Conservation (phyloP, 2,113 vertebrate species). For the Nothobranchius kuhntae region DNA sequence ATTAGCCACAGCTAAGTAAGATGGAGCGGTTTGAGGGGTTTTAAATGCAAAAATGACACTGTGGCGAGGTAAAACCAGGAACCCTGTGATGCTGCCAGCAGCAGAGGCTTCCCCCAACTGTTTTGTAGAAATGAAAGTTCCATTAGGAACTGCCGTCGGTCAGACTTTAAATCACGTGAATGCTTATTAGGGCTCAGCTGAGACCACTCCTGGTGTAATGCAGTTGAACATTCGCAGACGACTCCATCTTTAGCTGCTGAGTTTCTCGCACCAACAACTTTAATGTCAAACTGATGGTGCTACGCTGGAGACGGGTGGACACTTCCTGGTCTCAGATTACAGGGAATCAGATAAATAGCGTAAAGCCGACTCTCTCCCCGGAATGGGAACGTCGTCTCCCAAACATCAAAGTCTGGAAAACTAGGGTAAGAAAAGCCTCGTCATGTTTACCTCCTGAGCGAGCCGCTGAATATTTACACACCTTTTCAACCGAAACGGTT, state of each 20-base stretch:
- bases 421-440: slow-evolving; percentile 45
- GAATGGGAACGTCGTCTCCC: slow-evolving; percentile 54
- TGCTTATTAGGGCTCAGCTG: slow-evolving; percentile 32
- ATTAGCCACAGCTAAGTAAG: slow-evolving; percentile 2
- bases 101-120: slow-evolving; percentile 17
- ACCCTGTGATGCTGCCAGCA: not conserved
- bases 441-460: slow-evolving; percentile 60
- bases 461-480: slow-evolving; percentile 58
- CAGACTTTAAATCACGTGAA: slow-evolving; percentile 42
- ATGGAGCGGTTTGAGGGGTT: slow-evolving; percentile 12
- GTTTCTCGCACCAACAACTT: slow-evolving; percentile 6
- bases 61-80: slow-evolving; percentile 18
- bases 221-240: slow-evolving; percentile 11
- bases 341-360: slow-evolving; percentile 42
- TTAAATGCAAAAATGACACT: slow-evolving; percentile 35
- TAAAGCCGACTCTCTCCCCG: slow-evolving; percentile 6
- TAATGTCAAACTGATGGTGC: slow-evolving; percentile 30
- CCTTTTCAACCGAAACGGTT: slow-evolving; percentile 55
- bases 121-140: slow-evolving; percentile 49
- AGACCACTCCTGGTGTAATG: slow-evolving; percentile 31
- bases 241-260: slow-evolving; percentile 15
- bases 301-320: slow-evolving; percentile 13
- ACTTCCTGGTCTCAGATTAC: slow-evolving; percentile 24
- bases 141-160: slow-evolving; percentile 46
- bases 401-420: slow-evolving; percentile 67